Evolutionary conservation across 2,888 invertebrate species (phyloP).

Genomic region (Pammene aurita): DNA sequence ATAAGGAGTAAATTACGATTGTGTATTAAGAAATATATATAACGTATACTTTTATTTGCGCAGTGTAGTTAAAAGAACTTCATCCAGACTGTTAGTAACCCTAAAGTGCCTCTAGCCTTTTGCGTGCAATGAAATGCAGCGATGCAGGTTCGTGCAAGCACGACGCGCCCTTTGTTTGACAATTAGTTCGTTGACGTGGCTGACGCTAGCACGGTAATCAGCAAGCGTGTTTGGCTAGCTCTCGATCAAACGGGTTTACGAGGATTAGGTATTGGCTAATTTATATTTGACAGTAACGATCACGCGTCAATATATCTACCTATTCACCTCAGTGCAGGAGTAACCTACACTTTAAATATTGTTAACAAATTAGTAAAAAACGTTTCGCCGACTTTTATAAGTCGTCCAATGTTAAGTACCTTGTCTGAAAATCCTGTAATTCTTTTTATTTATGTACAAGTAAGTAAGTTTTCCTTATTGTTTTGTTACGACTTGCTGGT

Average conservation of each 20-base stretch:
- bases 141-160: conserved; percentile 32
- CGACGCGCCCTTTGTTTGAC: conserved; percentile 62
- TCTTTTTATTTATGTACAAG: too few relatives aligned
- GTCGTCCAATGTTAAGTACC: too few relatives aligned
- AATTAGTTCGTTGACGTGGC: conserved; percentile 73
- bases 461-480: too few relatives aligned
- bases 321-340: background rate
- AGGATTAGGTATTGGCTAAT: conserved; percentile 12
- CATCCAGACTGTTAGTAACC: conserved; percentile 9
- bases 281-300: conserved; percentile 17
- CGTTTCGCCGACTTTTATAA: too few relatives aligned
- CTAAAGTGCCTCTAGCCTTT: conserved; percentile 28
- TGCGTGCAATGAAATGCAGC: conserved; percentile 35
- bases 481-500: too few relatives aligned
- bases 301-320: background rate
- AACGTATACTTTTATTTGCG: background rate
- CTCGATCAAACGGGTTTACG: conserved; percentile 26
- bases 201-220: conserved; percentile 52
- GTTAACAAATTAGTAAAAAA: too few relatives aligned
- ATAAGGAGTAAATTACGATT: conserved; percentile 1
- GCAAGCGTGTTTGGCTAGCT: conserved; percentile 26
- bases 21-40: background rate
- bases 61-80: background rate
- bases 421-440: too few relatives aligned
- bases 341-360: background rate